Percentiles rank a stretch among this genome's conserved stretches.
Conservation (phyloP, 1,140 invertebrate species). For the Homalodisca vitripennis region DNA sequence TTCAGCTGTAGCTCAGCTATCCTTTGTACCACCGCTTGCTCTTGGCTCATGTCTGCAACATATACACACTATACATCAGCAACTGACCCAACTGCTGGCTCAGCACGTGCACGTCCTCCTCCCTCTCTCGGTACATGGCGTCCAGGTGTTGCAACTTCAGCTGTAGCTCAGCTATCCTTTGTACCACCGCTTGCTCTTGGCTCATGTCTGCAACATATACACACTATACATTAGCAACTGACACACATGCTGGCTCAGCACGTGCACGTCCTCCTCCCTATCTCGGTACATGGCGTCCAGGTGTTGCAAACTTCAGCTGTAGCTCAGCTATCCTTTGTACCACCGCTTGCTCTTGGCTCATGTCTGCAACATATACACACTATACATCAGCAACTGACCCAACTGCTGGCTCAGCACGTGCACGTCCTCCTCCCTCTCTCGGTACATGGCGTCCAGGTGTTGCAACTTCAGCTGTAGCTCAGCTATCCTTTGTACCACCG, state of each 20-base stretch:
- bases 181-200: slow-evolving; percentile 64
- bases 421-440: slow-evolving; percentile 67
- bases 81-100: slow-evolving; percentile 58
- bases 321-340: slow-evolving; percentile 67
- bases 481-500: slow-evolving; percentile 64
- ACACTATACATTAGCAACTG: slow-evolving; percentile 38
- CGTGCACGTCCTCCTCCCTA: slow-evolving; percentile 66
- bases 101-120: slow-evolving; percentile 67
- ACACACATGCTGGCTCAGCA: slow-evolving; percentile 61
- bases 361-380: slow-evolving; percentile 43
- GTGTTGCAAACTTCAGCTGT: slow-evolving; percentile 66
- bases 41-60: slow-evolving; percentile 55
- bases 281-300: slow-evolving; percentile 69
- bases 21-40: slow-evolving; percentile 64
- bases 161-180: slow-evolving; percentile 67
- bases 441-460: slow-evolving; percentile 69
- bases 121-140: slow-evolving; percentile 64
- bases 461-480: slow-evolving; percentile 69
- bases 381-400: slow-evolving; percentile 45
- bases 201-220: slow-evolving; percentile 50
- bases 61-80: slow-evolving; percentile 18
- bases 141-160: slow-evolving; percentile 69
- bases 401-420: slow-evolving; percentile 62
- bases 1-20: slow-evolving; percentile 69
- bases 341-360: slow-evolving; percentile 64